Percentiles rank a stretch among this genome's conserved stretches.
These are phyloP conservation scores for Napeogenes sylphis DNA, from an alignment of 2,888 invertebrate genomes.

Conservation along the genomic window DNA sequence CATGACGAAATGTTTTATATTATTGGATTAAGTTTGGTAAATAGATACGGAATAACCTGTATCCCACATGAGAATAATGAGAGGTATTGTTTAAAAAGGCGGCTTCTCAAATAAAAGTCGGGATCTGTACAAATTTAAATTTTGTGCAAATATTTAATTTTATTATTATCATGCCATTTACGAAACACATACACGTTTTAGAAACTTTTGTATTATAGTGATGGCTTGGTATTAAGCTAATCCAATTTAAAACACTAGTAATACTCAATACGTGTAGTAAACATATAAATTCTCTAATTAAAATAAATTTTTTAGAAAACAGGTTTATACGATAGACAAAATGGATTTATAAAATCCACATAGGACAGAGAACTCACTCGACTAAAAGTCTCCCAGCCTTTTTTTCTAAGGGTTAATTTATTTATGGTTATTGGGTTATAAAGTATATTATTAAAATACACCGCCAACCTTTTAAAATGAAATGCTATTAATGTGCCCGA, in stretches of 20 bases:
- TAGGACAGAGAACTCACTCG: conserved; percentile 49
- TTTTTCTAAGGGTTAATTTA: conserved; percentile 46
- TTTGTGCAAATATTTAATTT: background rate
- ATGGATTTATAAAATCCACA: conserved; percentile 48
- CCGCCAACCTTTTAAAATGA: background rate
- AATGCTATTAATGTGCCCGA: background rate
- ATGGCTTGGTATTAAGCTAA: too few species aligned
- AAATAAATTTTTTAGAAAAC: background rate
- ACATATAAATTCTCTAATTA: too few species aligned
- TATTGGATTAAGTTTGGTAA: conserved; percentile 3
- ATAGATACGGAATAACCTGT: background rate
- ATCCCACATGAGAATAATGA: too few species aligned
- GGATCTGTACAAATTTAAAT: background rate
- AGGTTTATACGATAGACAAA: conserved; percentile 3
- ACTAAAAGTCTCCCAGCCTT: conserved; percentile 50
- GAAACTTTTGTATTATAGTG: too few species aligned
- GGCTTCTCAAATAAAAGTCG: background rate
- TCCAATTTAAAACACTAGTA: too few species aligned
- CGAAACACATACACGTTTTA: too few species aligned
- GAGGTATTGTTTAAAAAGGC: conserved; percentile 1
- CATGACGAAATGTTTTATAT: background rate
- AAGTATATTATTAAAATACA: background rate
- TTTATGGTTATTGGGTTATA: background rate
- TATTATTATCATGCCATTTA: background rate
- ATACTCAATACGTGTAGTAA: too few species aligned